Evolutionary conservation across 2,888 invertebrate species (phyloP), one percentile per base, ranked within the genome.

Genomic region (Emmelina monodactyla): DNA sequence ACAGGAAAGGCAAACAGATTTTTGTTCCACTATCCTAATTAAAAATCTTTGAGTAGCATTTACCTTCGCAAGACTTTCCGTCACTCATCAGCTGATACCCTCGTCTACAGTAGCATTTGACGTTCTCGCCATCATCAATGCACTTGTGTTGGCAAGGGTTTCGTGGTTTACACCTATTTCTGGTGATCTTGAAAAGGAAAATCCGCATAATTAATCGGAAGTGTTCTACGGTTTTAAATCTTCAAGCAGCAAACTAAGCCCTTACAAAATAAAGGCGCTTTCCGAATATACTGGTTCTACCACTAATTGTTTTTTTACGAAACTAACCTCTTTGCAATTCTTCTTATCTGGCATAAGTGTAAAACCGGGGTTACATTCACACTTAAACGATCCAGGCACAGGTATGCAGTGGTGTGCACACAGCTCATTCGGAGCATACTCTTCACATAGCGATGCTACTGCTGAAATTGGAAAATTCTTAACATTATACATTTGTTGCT

Each of bases 371-470:
- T 85, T 83, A 53, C 91, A 91, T 44, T 84, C 83, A 52, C 91
- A 91, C 41, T 68, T 80, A 53, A 85, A 90, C 0, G 91, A 89
- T 1, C 87, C 87, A 0, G 83, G 86, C 0, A 86, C 81, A 2
- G 91, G 88, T 14, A 90, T 83, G 55, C 92, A 93, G 48, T 88
- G 85, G 48, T 92, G 91, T 0, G 89, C 88, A 58, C 92, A 93
- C 10, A 89, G 65, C 50, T 78, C 78, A 29, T 79, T 84, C 0
- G 79, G 79, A 0, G 79, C 76, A 25, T 65, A 60, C 1, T 73
- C 70, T 38, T 79, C 79, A 32, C 78, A 79, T 0, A 69, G 16
- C 0, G 73, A 72, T 2, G 64, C 58, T 10, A n/a, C n/a, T n/a
- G n/a, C n/a, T n/a, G n/a, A n/a, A n/a, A n/a, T n/a, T n/a, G n/a